Evolutionary conservation across 2,797 vertebrate species (phyloP).

Genomic region (Sebastes elongatus): DNA sequence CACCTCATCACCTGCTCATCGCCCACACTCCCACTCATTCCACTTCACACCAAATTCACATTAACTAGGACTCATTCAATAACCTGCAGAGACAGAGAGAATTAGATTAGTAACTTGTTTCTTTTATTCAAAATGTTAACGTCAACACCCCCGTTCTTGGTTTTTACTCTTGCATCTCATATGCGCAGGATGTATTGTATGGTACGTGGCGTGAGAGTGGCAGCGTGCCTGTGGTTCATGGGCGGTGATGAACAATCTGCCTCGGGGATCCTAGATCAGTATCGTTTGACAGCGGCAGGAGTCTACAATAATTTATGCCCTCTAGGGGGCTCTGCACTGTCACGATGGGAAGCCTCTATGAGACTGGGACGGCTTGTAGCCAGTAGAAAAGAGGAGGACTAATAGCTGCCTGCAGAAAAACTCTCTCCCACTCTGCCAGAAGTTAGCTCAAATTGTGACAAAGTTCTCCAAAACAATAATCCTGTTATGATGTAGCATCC

Average conservation of each 20-base stretch:
- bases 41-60: neutral
- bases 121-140: neutral
- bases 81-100: neutral
- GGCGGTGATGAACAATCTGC: constrained; percentile 33
- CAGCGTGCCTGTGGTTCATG: constrained; percentile 16
- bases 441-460: constrained; percentile 26
- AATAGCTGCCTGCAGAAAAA: constrained; percentile 38
- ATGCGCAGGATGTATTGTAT: neutral
- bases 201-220: neutral
- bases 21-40: neutral
- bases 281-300: constrained; percentile 47
- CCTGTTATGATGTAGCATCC: constrained; percentile 29
- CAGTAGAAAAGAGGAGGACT: constrained; percentile 22
- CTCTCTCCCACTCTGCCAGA: constrained; percentile 31
- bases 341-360: constrained; percentile 32
- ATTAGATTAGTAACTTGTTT: neutral
- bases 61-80: neutral
- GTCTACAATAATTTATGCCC: constrained; percentile 56
- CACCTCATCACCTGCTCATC: neutral
- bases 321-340: constrained; percentile 41
- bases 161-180: neutral
- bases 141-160: neutral
- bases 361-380: constrained; percentile 25
- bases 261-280: constrained; percentile 44
- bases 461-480: constrained; percentile 42